Percentiles rank a stretch among this genome's conserved stretches.
phyloP scores from a whole-genome alignment of 2,797 vertebrate genomes.

The Anabacerthia variegaticeps region DNA sequence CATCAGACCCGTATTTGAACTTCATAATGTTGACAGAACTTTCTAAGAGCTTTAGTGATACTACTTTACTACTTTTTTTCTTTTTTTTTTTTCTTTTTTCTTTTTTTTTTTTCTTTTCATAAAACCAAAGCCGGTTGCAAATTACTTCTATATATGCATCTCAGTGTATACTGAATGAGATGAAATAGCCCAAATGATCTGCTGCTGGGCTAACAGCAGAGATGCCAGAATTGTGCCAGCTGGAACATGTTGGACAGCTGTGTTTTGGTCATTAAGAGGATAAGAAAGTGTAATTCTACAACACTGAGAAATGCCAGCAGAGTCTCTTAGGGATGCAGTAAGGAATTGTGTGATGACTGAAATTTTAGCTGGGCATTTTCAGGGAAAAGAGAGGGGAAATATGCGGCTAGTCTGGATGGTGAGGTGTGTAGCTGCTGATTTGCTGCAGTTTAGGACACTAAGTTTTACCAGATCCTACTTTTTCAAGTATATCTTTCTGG shows the following conservation, averaged over 20 bases:
- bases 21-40: background rate
- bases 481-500: background rate
- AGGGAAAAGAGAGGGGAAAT: background rate
- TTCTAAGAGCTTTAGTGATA: background rate
- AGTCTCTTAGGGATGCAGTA: background rate
- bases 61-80: too few species aligned
- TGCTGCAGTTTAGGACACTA: background rate
- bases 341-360: background rate
- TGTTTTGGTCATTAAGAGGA: slow-evolving; percentile 50
- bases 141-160: background rate
- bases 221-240: background rate
- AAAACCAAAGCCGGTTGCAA: background rate
- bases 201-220: background rate
- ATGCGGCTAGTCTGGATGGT: background rate
- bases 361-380: background rate
- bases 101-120: background rate
- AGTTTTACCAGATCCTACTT: background rate
- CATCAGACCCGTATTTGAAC: background rate
- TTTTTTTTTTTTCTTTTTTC: too few species aligned
- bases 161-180: background rate
- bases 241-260: slow-evolving; percentile 21
- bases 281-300: slow-evolving; percentile 43
- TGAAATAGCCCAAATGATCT: background rate
- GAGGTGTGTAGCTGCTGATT: background rate
- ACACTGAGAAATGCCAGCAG: background rate